Percentiles rank a stretch among this genome's conserved stretches.
Conservation (phyloP, 2,888 invertebrate species). For the Teinopalpus imperialis region DNA sequence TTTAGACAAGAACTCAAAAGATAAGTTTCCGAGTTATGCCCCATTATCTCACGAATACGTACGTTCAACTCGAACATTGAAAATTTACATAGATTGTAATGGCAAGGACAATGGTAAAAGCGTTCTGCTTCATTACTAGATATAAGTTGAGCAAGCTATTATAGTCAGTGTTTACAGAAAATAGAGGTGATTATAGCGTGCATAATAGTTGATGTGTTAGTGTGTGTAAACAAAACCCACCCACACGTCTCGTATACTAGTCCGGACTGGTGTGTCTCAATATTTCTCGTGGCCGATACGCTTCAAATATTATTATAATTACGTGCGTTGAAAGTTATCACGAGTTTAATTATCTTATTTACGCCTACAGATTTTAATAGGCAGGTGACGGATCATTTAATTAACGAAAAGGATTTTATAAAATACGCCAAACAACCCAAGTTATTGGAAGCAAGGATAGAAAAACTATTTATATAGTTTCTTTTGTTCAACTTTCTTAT, state of each 20-base stretch:
- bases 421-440: no score
- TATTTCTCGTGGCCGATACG: constrained; percentile 4
- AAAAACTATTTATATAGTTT: no score
- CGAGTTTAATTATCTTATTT: constrained; percentile 2
- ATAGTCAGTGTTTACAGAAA: not conserved
- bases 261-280: constrained; percentile 11
- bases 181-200: constrained; percentile 24
- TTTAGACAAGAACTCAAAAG: constrained; percentile 56
- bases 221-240: constrained; percentile 14
- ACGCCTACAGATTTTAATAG: no score
- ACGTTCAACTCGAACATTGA: constrained; percentile 62
- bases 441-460: no score
- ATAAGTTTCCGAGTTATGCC: constrained; percentile 47
- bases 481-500: no score
- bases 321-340: constrained; percentile 6
- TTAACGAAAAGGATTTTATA: no score
- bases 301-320: constrained; percentile 13
- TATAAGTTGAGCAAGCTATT: constrained; percentile 1
- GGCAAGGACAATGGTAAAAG: constrained; percentile 37
- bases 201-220: not conserved
- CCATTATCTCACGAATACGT: constrained; percentile 56
- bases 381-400: no score
- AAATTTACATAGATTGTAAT: constrained; percentile 47
- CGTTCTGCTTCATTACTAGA: constrained; percentile 14
- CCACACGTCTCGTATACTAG: not conserved